phyloP scores from a whole-genome alignment of 2,888 invertebrate species.

The Drosophila aldrichi region DNA sequence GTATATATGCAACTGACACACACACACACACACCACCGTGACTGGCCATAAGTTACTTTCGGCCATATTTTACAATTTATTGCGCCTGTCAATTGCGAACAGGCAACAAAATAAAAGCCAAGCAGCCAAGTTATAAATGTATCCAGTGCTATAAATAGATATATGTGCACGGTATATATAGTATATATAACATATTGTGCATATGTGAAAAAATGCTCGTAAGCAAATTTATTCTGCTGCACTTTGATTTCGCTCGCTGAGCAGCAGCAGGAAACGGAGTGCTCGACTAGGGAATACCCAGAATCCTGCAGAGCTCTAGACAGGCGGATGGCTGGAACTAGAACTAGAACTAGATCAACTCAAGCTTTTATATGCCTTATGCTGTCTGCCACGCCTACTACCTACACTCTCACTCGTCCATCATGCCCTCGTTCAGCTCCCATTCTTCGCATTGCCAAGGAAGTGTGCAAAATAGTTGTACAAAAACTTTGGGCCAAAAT shows the following conservation, averaged over 20 bases:
- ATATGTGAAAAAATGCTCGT: slow-evolving; percentile 29
- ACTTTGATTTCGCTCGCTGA: slow-evolving; percentile 52
- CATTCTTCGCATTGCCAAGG: background rate
- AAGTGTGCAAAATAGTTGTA: slow-evolving; percentile 8
- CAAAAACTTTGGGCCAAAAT: slow-evolving; percentile 15
- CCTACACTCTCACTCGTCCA: background rate
- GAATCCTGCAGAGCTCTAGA: background rate
- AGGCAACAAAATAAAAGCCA: slow-evolving; percentile 34
- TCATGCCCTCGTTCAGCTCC: background rate
- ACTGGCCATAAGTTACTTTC: slow-evolving; percentile 58
- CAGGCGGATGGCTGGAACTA: background rate
- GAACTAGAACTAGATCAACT: too few species aligned
- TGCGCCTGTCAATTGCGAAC: slow-evolving; percentile 76
- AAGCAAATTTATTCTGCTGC: slow-evolving; percentile 68
- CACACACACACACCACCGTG: slow-evolving; percentile 17
- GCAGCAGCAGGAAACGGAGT: background rate
- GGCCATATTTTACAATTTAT: slow-evolving; percentile 78
- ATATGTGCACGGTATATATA: background rate
- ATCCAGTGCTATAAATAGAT: background rate
- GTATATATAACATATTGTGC: slow-evolving; percentile 26
- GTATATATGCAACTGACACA: slow-evolving; percentile 25
- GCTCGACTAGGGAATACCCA: background rate
- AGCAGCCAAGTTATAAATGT: slow-evolving; percentile 33
- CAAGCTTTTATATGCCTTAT: too few species aligned
- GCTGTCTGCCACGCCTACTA: too few species aligned